Percentiles rank a stretch among this genome's conserved stretches.
phyloP scores from a whole-genome alignment of 2,888 invertebrate species.

The Agapostemon virescens region DNA sequence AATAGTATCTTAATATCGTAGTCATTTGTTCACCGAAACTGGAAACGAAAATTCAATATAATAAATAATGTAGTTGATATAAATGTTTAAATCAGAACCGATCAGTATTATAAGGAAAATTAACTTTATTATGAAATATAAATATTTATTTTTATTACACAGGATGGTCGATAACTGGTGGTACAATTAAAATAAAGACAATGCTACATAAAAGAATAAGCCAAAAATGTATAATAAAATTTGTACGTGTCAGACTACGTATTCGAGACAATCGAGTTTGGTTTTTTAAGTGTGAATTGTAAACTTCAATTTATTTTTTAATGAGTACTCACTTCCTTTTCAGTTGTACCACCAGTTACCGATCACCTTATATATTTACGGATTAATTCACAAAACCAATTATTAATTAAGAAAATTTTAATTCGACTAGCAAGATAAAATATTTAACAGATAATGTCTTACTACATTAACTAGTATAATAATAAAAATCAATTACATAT shows the following conservation, averaged over 20 bases:
- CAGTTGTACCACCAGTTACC: too few species aligned
- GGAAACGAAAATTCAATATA: neutral
- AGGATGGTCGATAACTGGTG: neutral
- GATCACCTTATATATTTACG: too few species aligned
- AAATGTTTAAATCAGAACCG: neutral
- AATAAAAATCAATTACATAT: neutral
- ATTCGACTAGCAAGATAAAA: too few species aligned
- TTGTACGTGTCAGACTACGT: neutral
- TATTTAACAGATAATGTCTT: neutral
- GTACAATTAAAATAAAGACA: neutral
- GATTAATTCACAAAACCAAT: neutral
- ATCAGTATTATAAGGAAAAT: neutral
- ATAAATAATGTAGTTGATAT: neutral
- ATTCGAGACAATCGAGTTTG: neutral
- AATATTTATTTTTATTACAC: neutral
- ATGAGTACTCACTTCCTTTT: too few species aligned
- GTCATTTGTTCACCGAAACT: neutral
- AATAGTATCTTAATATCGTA: neutral
- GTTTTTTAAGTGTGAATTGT: too few species aligned
- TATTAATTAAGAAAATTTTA: neutral
- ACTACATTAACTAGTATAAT: neutral
- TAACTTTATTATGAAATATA: neutral
- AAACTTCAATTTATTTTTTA: too few species aligned
- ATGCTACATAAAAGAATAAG: neutral
- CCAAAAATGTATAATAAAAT: neutral